Percentiles rank a stretch among this genome's conserved stretches.
These are phyloP conservation scores for Battus philenor DNA, from an alignment of 1,140 invertebrate species.

Conservation along the genomic window DNA sequence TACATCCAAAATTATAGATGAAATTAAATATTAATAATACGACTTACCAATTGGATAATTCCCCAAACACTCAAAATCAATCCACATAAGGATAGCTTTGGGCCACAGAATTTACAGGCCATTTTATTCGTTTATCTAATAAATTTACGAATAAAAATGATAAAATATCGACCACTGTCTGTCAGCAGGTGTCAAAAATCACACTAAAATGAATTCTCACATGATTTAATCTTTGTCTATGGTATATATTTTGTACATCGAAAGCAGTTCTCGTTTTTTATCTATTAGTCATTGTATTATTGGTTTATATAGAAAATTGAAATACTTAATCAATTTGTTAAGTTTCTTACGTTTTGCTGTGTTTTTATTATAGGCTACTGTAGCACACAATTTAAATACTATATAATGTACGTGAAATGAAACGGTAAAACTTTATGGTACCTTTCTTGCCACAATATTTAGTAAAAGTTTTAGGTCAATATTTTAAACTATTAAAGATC, in stretches of 20 bases:
- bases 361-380: too few relatives aligned
- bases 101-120: conserved; percentile 80
- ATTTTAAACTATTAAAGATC: too few relatives aligned
- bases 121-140: conserved; percentile 56
- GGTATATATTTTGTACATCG: conserved; percentile 22
- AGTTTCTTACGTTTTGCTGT: too few relatives aligned
- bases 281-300: too few relatives aligned
- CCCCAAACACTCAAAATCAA: conserved; percentile 94
- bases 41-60: conserved; percentile 90
- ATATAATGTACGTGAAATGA: too few relatives aligned
- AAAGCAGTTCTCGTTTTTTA: too few relatives aligned
- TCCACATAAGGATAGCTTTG: conserved; percentile 92
- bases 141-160: conserved; percentile 42
- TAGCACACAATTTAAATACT: too few relatives aligned
- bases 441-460: too few relatives aligned
- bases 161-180: conserved; percentile 59
- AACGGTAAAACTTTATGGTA: too few relatives aligned
- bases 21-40: conserved; percentile 12
- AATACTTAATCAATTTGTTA: too few relatives aligned
- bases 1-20: conserved; percentile 14
- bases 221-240: conserved; percentile 64
- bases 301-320: too few relatives aligned
- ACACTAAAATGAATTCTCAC: conserved; percentile 52
- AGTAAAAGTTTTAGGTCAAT: too few relatives aligned
- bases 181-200: conserved; percentile 63